Percentiles rank a stretch among this genome's conserved stretches.
These are phyloP conservation scores for Lomographa bimaculata DNA, from an alignment of 2,888 invertebrate species.

Conservation along the genomic window DNA sequence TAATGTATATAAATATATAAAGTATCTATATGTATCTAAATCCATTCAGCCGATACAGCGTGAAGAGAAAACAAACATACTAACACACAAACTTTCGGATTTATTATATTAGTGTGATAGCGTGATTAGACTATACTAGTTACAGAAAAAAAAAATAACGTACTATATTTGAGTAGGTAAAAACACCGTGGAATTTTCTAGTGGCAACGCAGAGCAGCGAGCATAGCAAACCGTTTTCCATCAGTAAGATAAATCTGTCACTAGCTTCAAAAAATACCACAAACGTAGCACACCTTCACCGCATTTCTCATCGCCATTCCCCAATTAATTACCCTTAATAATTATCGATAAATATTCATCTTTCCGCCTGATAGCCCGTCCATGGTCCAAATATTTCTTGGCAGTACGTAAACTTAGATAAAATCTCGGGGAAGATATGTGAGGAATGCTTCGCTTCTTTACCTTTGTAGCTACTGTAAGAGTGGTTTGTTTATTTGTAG, in stretches of 20 bases:
- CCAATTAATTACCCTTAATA: constrained; percentile 6
- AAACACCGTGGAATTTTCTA: background rate
- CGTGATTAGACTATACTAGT: too few species aligned
- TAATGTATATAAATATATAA: too few species aligned
- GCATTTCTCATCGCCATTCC: constrained; percentile 18
- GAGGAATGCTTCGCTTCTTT: constrained; percentile 24
- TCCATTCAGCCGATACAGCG: too few species aligned
- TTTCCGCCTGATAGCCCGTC: constrained; percentile 27
- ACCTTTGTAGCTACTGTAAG: constrained; percentile 19
- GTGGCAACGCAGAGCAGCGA: background rate
- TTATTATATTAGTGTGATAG: too few species aligned
- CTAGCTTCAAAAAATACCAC: background rate
- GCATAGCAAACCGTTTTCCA: background rate
- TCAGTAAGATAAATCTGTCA: constrained; percentile 7
- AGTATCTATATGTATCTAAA: too few species aligned
- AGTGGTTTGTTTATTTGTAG: constrained; percentile 9
- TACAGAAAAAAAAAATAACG: too few species aligned
- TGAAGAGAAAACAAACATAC: too few species aligned
- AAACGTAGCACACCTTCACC: constrained; percentile 12
- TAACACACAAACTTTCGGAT: too few species aligned
- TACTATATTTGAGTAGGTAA: too few species aligned
- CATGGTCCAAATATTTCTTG: constrained; percentile 26
- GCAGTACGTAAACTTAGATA: constrained; percentile 21
- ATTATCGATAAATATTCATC: constrained; percentile 28
- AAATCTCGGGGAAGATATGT: constrained; percentile 19